phyloP scores from a whole-genome alignment of 2,888 invertebrate species.

The Eilema griseolum region DNA sequence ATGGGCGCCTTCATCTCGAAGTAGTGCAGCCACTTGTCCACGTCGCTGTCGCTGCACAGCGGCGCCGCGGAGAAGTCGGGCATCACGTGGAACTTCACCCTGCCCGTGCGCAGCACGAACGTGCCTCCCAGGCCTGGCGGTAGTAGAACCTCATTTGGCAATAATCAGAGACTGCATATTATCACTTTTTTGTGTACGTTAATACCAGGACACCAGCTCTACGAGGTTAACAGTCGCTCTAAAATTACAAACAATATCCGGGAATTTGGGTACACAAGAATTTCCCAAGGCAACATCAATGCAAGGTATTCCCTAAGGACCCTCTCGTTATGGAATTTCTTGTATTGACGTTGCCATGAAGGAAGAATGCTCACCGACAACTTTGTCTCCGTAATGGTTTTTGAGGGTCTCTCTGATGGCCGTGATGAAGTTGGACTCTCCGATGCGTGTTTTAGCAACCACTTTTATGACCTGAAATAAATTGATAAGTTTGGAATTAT shows the following conservation, averaged over 20 bases:
- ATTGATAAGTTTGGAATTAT: neutral
- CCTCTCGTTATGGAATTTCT: too few relatives aligned
- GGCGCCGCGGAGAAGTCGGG: conserved; percentile 94
- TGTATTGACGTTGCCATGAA: too few relatives aligned
- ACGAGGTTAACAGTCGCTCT: too few relatives aligned
- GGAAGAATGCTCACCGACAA: conserved; percentile 64
- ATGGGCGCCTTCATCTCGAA: conserved; percentile 97
- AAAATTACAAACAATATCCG: too few relatives aligned
- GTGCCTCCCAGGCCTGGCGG: conserved; percentile 95
- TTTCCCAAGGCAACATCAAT: too few relatives aligned
- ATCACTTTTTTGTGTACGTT: too few relatives aligned
- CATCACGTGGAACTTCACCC: conserved; percentile 97
- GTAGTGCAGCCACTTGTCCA: conserved; percentile 96
- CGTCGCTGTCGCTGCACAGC: conserved; percentile 90
- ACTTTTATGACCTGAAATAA: conserved; percentile 89
- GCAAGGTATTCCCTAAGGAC: too few relatives aligned
- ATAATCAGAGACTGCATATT: too few relatives aligned
- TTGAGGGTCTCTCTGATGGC: conserved; percentile 91
- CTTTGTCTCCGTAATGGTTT: conserved; percentile 89
- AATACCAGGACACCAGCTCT: neutral
- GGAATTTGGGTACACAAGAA: too few relatives aligned
- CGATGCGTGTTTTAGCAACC: conserved; percentile 90
- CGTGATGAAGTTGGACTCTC: conserved; percentile 92
- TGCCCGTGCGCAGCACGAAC: conserved; percentile 94
- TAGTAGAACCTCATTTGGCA: neutral